Percentiles rank a stretch among this genome's conserved stretches.
Evolutionary conservation across 2,797 vertebrate species (phyloP).

Genomic region (Tokudaia tokunoshimensis): DNA sequence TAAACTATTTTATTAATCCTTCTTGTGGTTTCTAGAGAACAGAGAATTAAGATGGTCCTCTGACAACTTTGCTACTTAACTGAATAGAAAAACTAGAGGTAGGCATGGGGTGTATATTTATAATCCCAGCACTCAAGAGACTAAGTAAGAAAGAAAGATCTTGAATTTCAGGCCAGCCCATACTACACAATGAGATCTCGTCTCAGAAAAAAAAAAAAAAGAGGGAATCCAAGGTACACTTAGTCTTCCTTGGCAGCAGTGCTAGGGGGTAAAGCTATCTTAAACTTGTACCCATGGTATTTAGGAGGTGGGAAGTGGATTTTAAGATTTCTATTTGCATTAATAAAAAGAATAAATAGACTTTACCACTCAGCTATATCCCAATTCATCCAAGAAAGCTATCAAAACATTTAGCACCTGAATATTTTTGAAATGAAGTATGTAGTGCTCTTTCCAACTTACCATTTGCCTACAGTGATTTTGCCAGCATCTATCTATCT

Average conservation of each 20-base stretch:
- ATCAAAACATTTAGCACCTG: slow-evolving; percentile 2
- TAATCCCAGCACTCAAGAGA: neutral
- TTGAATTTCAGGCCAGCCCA: neutral
- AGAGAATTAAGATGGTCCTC: slow-evolving; percentile 57
- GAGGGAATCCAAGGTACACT: neutral
- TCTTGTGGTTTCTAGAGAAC: slow-evolving; percentile 39
- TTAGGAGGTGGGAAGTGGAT: neutral
- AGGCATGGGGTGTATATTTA: neutral
- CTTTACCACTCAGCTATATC: neutral
- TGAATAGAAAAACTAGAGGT: slow-evolving; percentile 47
- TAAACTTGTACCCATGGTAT: neutral
- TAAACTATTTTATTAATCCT: slow-evolving; percentile 63
- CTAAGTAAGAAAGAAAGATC: neutral
- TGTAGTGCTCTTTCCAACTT: slow-evolving; percentile 78
- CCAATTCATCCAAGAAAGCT: neutral
- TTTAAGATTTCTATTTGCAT: neutral
- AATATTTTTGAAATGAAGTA: slow-evolving; percentile 53
- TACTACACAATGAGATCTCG: neutral
- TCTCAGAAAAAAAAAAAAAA: slow-evolving; percentile 57
- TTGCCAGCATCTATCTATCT: slow-evolving; percentile 99
- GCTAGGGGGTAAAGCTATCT: neutral
- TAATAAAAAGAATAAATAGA: slow-evolving; percentile 8
- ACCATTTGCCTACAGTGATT: slow-evolving; percentile 99
- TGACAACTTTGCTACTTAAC: slow-evolving; percentile 61
- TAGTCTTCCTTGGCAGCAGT: slow-evolving; percentile 33